Conservation (phyloP, 2,113 vertebrate species). For the Cyprinodon variegatus region DNA sequence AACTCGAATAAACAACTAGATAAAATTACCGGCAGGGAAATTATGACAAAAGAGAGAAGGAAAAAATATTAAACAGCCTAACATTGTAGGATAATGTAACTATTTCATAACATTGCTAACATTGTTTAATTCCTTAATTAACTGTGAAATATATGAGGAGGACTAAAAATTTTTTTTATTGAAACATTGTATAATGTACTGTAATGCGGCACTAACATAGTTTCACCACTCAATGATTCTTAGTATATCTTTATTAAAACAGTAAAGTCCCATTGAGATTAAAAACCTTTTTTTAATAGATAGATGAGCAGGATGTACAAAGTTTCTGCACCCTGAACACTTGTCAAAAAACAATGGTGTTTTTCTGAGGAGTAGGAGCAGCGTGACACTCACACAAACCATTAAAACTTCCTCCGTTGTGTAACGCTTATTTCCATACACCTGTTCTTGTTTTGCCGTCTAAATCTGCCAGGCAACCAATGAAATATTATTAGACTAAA, state of each 20-base stretch:
- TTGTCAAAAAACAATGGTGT: neutral
- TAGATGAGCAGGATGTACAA: neutral
- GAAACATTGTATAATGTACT: neutral
- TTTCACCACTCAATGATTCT: no score
- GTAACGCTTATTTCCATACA: slow-evolving; percentile 24
- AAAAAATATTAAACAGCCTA: no score
- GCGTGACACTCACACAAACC: slow-evolving; percentile 17
- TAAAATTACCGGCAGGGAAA: no score
- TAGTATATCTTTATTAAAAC: no score
- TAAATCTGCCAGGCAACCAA: slow-evolving; percentile 35
- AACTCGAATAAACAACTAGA: no score
- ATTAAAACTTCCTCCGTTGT: slow-evolving; percentile 20
- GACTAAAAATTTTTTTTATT: neutral
- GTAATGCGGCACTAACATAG: neutral
- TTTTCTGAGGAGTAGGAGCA: neutral
- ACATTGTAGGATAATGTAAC: no score
- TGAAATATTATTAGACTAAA: slow-evolving; percentile 21
- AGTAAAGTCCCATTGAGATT: no score
- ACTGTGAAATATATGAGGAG: neutral
- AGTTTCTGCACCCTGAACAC: neutral
- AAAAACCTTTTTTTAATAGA: no score
- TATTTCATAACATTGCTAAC: no score
- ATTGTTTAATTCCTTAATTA: neutral
- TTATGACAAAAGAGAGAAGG: no score
- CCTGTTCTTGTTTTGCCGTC: slow-evolving; percentile 30